Conservation (phyloP, 2,888 invertebrate species). For the Proisotoma minuta region DNA sequence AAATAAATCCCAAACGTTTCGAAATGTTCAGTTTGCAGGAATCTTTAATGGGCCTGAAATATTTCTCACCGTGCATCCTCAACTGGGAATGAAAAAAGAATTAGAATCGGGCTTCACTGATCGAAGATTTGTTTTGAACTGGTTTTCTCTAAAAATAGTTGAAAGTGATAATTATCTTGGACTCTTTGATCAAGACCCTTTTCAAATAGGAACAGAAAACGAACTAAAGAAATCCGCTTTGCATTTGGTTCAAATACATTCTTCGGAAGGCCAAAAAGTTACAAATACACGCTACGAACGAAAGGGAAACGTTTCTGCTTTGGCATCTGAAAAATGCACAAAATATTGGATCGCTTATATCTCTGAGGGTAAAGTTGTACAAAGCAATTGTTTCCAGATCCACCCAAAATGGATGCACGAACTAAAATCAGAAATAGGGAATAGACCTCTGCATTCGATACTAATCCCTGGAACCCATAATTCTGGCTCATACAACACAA, state of each 20-base stretch:
- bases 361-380: conserved; percentile 47
- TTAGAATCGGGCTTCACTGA: too few relatives aligned
- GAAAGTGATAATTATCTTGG: neutral
- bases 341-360: conserved; percentile 48
- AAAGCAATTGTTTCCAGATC: conserved; percentile 64
- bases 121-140: neutral
- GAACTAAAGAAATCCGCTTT: too few relatives aligned
- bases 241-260: too few relatives aligned
- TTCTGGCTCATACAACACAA: conserved; percentile 57
- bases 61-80: neutral
- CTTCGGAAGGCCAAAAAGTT: too few relatives aligned
- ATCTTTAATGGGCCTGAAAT: neutral
- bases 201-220: too few relatives aligned
- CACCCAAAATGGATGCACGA: conserved; percentile 82
- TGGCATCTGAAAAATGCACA: conserved; percentile 36
- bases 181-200: neutral
- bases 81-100: neutral
- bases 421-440: conserved; percentile 53
- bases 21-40: neutral
- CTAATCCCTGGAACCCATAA: conserved; percentile 68
- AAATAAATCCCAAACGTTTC: too few relatives aligned
- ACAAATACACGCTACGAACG: conserved; percentile 8
- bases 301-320: neutral
- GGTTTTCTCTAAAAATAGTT: neutral
- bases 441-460: conserved; percentile 58